Percentiles rank a stretch among this genome's conserved stretches.
Conservation (phyloP, 2,888 invertebrate species). For the Drosophila melanosoma region DNA sequence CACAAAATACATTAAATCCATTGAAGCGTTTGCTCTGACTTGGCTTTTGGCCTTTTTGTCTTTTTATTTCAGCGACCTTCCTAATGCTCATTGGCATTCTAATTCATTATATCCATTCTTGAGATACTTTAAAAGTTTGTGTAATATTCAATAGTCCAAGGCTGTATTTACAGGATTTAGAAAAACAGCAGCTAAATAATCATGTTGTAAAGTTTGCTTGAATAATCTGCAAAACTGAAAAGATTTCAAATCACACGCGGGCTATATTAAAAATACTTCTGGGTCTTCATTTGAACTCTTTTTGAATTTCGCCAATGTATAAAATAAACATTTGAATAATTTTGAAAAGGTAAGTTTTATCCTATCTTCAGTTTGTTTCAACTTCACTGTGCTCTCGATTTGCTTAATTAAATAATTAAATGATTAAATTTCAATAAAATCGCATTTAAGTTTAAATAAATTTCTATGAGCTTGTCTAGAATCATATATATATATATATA, state of each 20-base stretch:
- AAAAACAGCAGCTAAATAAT: neutral
- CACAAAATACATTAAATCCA: constrained; percentile 17
- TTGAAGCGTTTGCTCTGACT: constrained; percentile 26
- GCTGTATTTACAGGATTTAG: constrained; percentile 5
- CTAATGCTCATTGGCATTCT: constrained; percentile 41
- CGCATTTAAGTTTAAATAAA: neutral
- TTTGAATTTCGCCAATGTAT: neutral
- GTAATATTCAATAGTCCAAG: constrained; percentile 22
- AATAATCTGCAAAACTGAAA: neutral
- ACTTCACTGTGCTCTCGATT: neutral
- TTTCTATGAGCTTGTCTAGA: neutral
- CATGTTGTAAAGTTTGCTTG: neutral
- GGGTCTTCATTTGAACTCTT: neutral
- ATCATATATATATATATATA: neutral
- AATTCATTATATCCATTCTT: constrained; percentile 49
- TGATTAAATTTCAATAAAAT: neutral
- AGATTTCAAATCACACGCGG: too few relatives aligned
- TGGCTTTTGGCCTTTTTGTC: constrained; percentile 10
- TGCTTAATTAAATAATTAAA: neutral
- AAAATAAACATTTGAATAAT: neutral
- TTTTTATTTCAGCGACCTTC: constrained; percentile 44
- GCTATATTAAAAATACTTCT: neutral
- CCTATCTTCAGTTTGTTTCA: neutral
- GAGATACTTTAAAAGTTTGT: constrained; percentile 6
- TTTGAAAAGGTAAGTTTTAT: neutral